phyloP scores from a whole-genome alignment of 1,140 invertebrate species.

The Danaus melanippus region DNA sequence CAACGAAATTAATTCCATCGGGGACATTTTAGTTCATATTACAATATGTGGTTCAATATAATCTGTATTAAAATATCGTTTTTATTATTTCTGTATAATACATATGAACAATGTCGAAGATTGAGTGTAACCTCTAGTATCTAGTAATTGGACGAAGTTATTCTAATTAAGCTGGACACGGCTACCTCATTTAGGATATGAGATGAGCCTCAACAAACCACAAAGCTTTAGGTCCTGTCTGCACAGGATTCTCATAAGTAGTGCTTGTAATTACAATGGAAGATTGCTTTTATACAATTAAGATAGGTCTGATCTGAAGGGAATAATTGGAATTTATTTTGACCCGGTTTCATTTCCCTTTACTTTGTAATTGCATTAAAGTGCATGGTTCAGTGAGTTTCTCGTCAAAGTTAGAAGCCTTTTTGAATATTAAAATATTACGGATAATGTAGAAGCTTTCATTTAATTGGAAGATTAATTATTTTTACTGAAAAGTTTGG shows the following conservation, averaged over 20 bases:
- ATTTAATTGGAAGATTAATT: too few relatives aligned
- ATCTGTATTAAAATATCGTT: too few relatives aligned
- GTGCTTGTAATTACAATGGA: conserved; percentile 19
- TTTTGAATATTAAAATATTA: conserved; percentile 21
- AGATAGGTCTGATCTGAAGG: conserved; percentile 17
- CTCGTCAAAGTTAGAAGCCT: conserved; percentile 20
- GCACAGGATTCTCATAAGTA: conserved; percentile 24
- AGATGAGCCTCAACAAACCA: conserved; percentile 19
- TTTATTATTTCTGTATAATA: too few relatives aligned
- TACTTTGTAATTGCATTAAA: conserved; percentile 24
- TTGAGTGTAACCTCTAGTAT: too few relatives aligned
- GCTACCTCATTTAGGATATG: conserved; percentile 28
- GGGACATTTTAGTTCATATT: conserved; percentile 12
- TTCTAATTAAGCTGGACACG: conserved; percentile 29
- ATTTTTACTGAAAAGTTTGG: too few relatives aligned
- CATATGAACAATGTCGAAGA: too few relatives aligned
- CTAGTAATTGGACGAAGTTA: conserved; percentile 21
- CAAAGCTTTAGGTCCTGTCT: conserved; percentile 15
- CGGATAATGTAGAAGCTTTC: too few relatives aligned
- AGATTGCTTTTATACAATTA: conserved; percentile 24
- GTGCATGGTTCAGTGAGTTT: conserved; percentile 16
- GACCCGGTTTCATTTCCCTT: conserved; percentile 20
- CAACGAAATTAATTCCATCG: conserved; percentile 17
- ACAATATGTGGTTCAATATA: too few relatives aligned
- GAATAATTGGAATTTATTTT: conserved; percentile 29